Conservation (phyloP, 2,113 vertebrate genomes). For the Micronisus gabar region DNA sequence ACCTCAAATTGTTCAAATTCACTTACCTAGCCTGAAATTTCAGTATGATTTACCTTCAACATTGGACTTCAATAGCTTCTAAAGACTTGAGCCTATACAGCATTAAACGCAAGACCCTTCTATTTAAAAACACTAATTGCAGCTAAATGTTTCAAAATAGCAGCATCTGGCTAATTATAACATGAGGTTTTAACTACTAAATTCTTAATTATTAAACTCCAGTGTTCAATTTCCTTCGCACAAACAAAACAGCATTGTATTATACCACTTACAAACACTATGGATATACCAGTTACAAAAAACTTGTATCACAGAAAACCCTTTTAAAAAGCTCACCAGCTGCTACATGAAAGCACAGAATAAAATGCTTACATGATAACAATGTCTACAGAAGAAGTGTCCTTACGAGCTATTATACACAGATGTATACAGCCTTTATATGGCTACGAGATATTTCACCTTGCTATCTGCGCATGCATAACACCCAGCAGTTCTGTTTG, state of each 20-base stretch:
- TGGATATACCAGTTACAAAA: neutral
- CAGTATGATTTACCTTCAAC: neutral
- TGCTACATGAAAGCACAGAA: neutral
- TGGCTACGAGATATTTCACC: neutral
- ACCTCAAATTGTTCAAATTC: neutral
- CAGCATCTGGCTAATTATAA: constrained; percentile 66
- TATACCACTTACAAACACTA: constrained; percentile 30
- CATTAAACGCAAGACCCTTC: constrained; percentile 51
- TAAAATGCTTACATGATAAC: neutral
- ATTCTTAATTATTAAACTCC: constrained; percentile 66
- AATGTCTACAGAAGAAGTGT: neutral
- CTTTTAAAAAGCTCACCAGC: neutral
- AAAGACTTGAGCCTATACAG: neutral
- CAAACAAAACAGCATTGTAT: neutral
- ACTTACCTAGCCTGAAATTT: neutral
- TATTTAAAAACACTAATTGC: constrained; percentile 67
- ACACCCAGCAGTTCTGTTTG: neutral
- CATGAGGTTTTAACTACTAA: constrained; percentile 62
- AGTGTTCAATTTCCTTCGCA: constrained; percentile 36
- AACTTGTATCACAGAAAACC: neutral
- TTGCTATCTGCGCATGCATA: neutral
- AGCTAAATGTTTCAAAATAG: constrained; percentile 30
- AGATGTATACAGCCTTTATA: neutral
- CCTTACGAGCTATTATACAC: neutral
- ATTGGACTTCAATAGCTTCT: constrained; percentile 8